Evolutionary conservation across 2,113 vertebrate species (phyloP).

Genomic region (Amphilophus citrinellus): DNA sequence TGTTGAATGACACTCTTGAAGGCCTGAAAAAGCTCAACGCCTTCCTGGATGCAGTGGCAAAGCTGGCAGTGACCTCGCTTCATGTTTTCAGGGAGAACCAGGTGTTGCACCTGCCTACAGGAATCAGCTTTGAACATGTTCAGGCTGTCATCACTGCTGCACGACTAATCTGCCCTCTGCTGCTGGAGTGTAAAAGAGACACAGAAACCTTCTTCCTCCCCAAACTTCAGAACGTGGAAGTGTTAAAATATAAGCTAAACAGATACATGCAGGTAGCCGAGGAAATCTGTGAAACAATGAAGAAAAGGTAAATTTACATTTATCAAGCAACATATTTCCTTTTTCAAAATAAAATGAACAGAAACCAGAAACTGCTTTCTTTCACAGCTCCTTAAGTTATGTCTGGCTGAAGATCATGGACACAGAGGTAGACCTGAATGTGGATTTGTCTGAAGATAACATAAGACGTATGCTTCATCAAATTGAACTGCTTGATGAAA

Average conservation of each 20-base stretch:
- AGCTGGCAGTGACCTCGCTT: too few relatives aligned
- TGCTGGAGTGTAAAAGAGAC: not conserved
- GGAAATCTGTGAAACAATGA: constrained; percentile 57
- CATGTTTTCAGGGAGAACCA: too few relatives aligned
- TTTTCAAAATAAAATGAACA: not conserved
- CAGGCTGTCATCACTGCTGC: too few relatives aligned
- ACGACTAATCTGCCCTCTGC: too few relatives aligned
- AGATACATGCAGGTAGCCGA: constrained; percentile 62
- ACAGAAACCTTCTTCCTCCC: constrained; percentile 62
- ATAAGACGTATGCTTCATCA: constrained; percentile 50
- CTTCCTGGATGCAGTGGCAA: too few relatives aligned
- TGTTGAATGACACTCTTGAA: too few relatives aligned
- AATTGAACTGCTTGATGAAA: constrained; percentile 29
- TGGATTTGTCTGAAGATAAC: constrained; percentile 48
- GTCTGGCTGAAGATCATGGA: not conserved
- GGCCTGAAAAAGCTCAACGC: too few relatives aligned
- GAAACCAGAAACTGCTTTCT: not conserved
- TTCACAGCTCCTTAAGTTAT: constrained; percentile 25
- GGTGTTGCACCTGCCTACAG: too few relatives aligned
- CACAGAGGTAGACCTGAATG: constrained; percentile 3
- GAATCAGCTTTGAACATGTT: too few relatives aligned
- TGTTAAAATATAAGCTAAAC: constrained; percentile 70
- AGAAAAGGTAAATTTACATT: constrained; percentile 37
- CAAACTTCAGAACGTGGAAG: not conserved
- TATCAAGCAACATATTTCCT: too few relatives aligned